Conservation (phyloP, 2,113 vertebrate genomes). For the Fregetta grallaria region DNA sequence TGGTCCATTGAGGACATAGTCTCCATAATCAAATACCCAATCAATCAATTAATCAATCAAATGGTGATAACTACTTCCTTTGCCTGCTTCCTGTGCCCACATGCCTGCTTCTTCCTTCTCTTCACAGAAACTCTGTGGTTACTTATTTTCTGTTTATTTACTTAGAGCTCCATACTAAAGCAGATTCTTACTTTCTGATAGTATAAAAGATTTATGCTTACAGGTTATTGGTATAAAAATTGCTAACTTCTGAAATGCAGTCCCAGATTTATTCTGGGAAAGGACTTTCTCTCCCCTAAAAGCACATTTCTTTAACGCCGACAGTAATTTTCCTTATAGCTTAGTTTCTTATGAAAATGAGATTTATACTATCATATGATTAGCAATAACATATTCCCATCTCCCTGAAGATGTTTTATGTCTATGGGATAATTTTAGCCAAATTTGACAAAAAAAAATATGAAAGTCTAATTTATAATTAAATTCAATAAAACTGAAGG, state of each 20-base stretch:
- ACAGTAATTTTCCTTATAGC: not conserved
- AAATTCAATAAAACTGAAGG: not conserved
- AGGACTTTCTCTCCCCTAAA: not conserved
- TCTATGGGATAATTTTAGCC: not conserved
- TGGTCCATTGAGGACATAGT: not conserved
- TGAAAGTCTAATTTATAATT: not conserved
- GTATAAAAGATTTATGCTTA: not conserved
- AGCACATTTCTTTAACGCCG: not conserved
- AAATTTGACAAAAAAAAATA: not conserved
- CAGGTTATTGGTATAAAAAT: not conserved
- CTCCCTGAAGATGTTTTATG: not conserved
- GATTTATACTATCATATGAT: not conserved
- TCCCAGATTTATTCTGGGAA: not conserved
- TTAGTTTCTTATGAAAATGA: not conserved
- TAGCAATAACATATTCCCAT: not conserved
- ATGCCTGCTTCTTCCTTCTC: not conserved
- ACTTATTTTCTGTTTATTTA: not conserved
- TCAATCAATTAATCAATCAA: not conserved
- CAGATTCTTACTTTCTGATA: not conserved
- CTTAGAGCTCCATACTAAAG: not conserved
- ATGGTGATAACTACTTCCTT: not conserved
- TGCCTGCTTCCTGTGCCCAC: not conserved
- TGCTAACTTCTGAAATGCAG: not conserved
- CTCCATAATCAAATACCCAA: not conserved
- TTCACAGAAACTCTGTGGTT: not conserved